Conservation (phyloP, 1,140 invertebrate genomes). For the Leptonema lineaticorne region DNA sequence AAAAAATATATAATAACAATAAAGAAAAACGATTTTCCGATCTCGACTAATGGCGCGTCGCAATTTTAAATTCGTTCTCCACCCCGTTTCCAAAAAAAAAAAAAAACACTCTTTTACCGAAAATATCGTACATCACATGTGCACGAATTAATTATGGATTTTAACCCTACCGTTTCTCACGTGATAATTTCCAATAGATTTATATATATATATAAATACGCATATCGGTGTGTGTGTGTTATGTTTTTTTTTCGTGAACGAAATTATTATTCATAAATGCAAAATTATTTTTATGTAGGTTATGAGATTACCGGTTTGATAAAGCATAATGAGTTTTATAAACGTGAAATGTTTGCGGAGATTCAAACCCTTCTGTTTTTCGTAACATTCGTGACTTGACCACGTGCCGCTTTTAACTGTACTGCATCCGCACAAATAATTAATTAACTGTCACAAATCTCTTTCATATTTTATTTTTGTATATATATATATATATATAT, state of each 20-base stretch:
- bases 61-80: constrained; percentile 2
- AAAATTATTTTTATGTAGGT: constrained; percentile 18
- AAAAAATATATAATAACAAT: too few species aligned
- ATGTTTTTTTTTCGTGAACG: constrained; percentile 5
- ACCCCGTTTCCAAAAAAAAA: too few species aligned
- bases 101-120: too few species aligned
- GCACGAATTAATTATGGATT: constrained; percentile 1
- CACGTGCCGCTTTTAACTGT: not conserved
- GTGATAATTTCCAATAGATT: constrained; percentile 1
- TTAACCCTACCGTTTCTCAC: constrained; percentile 3
- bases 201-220: too few species aligned
- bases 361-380: constrained; percentile 7
- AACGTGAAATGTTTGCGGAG: constrained; percentile 19
- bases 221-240: too few species aligned
- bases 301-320: constrained; percentile 8
- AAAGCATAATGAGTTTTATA: constrained; percentile 5
- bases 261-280: constrained; percentile 11
- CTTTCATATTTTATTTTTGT: not conserved
- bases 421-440: constrained; percentile 15
- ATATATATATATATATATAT: too few species aligned
- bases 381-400: not conserved
- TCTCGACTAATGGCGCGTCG: not conserved
- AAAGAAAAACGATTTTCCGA: constrained; percentile 3
- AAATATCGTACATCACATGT: not conserved
- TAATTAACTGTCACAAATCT: constrained; percentile 12